Conservation (phyloP, 2,888 invertebrate species). For the Marasmarcha lunaedactyla region DNA sequence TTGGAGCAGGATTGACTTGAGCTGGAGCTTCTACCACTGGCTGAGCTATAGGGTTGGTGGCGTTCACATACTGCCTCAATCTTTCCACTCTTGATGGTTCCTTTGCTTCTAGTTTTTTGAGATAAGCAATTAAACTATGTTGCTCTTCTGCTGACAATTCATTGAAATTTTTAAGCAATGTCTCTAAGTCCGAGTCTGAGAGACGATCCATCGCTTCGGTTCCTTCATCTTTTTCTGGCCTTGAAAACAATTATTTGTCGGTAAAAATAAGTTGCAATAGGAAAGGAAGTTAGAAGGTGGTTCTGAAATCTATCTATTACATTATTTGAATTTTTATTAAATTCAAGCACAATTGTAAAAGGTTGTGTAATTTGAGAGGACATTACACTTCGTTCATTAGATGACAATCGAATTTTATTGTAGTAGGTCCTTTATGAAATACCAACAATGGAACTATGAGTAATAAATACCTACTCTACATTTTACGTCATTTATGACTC, state of each 20-base stretch:
- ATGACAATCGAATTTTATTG: no score
- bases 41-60: constrained; percentile 24
- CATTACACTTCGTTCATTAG: no score
- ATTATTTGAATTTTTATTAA: no score
- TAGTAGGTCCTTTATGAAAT: no score
- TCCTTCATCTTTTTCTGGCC: constrained; percentile 30
- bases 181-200: constrained; percentile 84
- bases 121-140: constrained; percentile 82
- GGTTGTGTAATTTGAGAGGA: no score
- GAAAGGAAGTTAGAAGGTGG: no score
- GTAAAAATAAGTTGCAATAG: constrained; percentile 1
- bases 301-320: no score
- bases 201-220: constrained; percentile 77
- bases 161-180: constrained; percentile 81
- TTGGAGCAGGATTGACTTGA: constrained; percentile 6
- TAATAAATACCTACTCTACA: no score
- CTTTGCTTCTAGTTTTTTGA: constrained; percentile 83
- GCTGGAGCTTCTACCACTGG: constrained; percentile 2
- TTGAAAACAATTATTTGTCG: no score
- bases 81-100: constrained; percentile 84
- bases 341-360: no score
- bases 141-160: constrained; percentile 85
- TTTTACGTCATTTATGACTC: no score
- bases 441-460: no score
- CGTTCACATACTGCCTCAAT: constrained; percentile 80